Conservation (phyloP, 2,888 invertebrate species). For the Tetranychus piercei region DNA sequence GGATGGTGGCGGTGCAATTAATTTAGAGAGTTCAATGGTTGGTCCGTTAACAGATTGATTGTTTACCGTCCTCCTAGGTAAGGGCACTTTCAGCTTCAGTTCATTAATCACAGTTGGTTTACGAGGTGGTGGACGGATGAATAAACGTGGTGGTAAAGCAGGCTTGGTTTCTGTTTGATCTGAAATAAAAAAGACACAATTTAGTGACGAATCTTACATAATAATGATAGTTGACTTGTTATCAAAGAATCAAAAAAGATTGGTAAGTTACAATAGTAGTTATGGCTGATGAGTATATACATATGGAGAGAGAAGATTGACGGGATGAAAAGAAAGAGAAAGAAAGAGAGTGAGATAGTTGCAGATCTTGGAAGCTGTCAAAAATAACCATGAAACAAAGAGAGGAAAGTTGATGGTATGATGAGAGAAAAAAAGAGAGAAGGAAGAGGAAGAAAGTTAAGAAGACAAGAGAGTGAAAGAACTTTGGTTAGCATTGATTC, state of each 20-base stretch:
- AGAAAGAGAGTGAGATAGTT: neutral
- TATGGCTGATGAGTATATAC: neutral
- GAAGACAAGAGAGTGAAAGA: neutral
- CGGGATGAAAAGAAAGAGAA: neutral
- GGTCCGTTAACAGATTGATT: neutral
- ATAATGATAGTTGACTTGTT: neutral
- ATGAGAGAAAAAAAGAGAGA: constrained; percentile 10
- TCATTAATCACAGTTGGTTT: neutral
- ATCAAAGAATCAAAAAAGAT: neutral
- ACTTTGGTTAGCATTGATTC: neutral
- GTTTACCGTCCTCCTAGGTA: neutral
- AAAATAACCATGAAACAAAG: neutral
- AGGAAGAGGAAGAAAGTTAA: neutral
- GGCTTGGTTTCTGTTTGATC: neutral
- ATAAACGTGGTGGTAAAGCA: neutral
- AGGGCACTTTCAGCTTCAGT: neutral
- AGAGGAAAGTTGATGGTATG: neutral
- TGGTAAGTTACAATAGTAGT: neutral
- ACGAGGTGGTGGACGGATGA: constrained; percentile 1
- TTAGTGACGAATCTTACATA: neutral
- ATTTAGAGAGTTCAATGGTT: neutral
- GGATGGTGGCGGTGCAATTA: neutral
- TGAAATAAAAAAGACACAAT: neutral
- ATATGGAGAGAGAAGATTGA: neutral
- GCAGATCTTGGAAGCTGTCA: neutral